Conservation (phyloP, 2,888 invertebrate genomes). For the Fragum fragum region DNA sequence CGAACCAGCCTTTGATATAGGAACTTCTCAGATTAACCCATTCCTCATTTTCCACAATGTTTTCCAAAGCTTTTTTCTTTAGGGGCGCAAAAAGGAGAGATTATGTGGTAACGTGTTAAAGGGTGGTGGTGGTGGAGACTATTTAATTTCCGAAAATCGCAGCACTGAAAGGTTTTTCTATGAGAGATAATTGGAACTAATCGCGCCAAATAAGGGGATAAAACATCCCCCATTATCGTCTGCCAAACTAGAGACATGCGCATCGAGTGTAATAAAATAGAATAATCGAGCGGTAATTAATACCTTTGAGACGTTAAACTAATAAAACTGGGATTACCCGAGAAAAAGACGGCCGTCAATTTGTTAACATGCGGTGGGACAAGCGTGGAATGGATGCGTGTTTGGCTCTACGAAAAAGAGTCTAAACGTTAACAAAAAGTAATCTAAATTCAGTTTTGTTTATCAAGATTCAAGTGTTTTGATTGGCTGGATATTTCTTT, state of each 20-base stretch:
- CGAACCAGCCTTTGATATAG: too few relatives aligned
- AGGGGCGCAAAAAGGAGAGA: too few relatives aligned
- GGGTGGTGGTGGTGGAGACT: too few relatives aligned
- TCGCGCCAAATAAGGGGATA: conserved; percentile 23
- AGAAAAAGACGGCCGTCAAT: conserved; percentile 21
- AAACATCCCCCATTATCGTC: conserved; percentile 30
- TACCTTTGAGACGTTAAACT: conserved; percentile 28
- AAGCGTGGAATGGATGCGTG: neutral
- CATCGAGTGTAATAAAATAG: conserved; percentile 25
- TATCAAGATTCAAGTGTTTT: too few relatives aligned
- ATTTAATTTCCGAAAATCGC: conserved; percentile 31
- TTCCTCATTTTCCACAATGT: too few relatives aligned
- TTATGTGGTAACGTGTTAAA: too few relatives aligned
- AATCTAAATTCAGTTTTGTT: too few relatives aligned
- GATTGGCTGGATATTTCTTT: too few relatives aligned
- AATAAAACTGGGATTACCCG: conserved; percentile 24
- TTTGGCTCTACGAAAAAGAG: too few relatives aligned
- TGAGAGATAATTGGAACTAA: conserved; percentile 22
- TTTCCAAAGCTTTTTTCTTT: too few relatives aligned
- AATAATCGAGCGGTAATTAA: conserved; percentile 29
- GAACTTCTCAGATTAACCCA: too few relatives aligned
- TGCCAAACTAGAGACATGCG: conserved; percentile 25
- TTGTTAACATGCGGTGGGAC: conserved; percentile 22
- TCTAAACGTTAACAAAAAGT: too few relatives aligned
- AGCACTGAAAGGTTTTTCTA: conserved; percentile 14